Percentiles rank a stretch among this genome's conserved stretches.
Conservation (phyloP, 1,140 invertebrate genomes). For the Habropoda laboriosa region DNA sequence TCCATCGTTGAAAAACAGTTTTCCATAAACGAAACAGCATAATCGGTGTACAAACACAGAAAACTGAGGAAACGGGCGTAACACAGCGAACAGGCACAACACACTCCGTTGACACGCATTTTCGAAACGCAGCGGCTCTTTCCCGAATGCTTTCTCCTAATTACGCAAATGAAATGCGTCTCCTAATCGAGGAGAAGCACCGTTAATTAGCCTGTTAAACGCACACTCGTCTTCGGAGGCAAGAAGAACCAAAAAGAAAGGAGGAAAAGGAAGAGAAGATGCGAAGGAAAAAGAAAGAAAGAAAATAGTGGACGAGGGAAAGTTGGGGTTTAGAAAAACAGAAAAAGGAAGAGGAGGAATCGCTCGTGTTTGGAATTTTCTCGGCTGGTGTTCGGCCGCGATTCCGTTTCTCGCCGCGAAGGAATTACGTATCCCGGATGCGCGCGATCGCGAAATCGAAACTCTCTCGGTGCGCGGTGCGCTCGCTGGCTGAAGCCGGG, state of each 20-base stretch:
- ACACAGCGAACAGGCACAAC: too few relatives aligned
- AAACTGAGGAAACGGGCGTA: too few relatives aligned
- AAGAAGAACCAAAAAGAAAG: not conserved
- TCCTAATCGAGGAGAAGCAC: not conserved
- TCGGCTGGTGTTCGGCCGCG: not conserved
- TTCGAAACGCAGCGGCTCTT: not conserved
- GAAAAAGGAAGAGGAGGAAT: too few relatives aligned
- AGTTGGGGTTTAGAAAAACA: too few relatives aligned
- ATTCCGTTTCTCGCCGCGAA: not conserved
- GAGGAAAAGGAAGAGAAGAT: too few relatives aligned
- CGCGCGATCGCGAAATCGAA: conserved; percentile 63
- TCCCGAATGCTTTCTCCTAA: conserved; percentile 20
- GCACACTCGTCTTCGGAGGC: not conserved
- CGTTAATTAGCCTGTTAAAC: not conserved
- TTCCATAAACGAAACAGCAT: too few relatives aligned
- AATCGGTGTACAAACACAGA: too few relatives aligned
- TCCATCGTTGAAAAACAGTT: too few relatives aligned
- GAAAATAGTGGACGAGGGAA: too few relatives aligned
- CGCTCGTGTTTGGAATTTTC: not conserved
- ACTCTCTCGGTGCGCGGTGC: conserved; percentile 4
- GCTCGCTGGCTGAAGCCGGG: conserved; percentile 38
- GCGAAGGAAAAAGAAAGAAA: too few relatives aligned
- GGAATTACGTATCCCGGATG: conserved; percentile 55
- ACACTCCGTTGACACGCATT: not conserved
- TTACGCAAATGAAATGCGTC: conserved; percentile 9